These are phyloP conservation scores for Leptogaster cylindrica DNA, from an alignment of 2,888 invertebrate genomes.

Conservation along the genomic window DNA sequence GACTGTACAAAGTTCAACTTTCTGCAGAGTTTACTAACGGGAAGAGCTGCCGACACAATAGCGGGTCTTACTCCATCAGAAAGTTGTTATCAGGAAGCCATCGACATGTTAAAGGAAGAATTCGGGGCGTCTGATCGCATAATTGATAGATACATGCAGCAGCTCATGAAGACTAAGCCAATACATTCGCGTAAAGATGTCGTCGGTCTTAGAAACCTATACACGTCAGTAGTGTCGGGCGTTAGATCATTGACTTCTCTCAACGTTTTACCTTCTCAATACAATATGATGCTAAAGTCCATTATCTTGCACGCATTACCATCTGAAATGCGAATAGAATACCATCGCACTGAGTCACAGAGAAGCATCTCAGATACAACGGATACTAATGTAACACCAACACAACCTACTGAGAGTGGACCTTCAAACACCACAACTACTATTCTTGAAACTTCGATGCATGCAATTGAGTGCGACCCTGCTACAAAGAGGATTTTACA, in stretches of 20 bases:
- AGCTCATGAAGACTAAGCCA: background rate
- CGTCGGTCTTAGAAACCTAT: too few species aligned
- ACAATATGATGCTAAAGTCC: background rate
- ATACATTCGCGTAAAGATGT: background rate
- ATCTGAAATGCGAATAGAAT: background rate
- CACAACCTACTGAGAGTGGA: too few species aligned
- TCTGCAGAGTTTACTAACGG: background rate
- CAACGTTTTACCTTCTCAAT: background rate
- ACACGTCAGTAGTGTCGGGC: background rate
- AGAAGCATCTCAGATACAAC: background rate
- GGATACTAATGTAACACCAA: too few species aligned
- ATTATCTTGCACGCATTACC: background rate
- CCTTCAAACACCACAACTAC: background rate
- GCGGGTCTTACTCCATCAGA: background rate
- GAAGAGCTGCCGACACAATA: background rate
- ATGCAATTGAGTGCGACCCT: background rate
- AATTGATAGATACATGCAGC: background rate
- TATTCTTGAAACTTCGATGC: background rate
- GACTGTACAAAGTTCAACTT: too few species aligned
- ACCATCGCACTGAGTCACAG: background rate
- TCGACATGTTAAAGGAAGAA: background rate
- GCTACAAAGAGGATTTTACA: background rate
- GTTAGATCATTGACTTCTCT: background rate
- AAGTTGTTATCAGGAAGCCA: background rate
- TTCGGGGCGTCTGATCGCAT: background rate